Base-by-base conservation (phyloP, 2,797 vertebrate genomes). In the Trachurus trachurus region DNA sequence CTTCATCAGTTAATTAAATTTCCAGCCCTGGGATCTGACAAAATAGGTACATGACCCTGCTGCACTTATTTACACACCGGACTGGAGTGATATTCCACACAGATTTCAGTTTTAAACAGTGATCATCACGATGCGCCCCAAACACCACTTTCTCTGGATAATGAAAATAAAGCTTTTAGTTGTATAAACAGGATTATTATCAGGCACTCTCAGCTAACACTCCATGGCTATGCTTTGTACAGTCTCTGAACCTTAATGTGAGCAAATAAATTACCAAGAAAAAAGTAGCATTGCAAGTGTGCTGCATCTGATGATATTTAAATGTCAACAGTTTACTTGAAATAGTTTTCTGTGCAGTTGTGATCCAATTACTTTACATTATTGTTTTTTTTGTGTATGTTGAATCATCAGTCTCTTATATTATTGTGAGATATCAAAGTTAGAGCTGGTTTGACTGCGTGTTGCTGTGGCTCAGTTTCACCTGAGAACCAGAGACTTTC, bases 1-100 rank as follows among this genome's bases (percentile, higher is more conserved):
- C 66, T 66, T 74, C 58, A 76, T 81, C 60, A 59, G 42, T 85
- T 88, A 76, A 84, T 87, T 85, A 76, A 9, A 59, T 79, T 72
- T 81, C 80, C 58, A 72, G 73, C 68, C 49, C 26, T 70, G 54
- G 60, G 66, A 82, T 58, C 56, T 66, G 29, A 82, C 40, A 67
- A 82, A 87, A 74, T 52, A 76, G 56, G 53, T 50, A 42, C 69
- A 62, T 11, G 31, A 78, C 54, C 64, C 58, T 71, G 53, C 50
- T 71, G 52, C 75, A 63, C 54, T 66, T 75, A 71, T 78, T 66
- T 64, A 75, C 44, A 79, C 45, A 29, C 44, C 7, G 37, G 54
- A 71, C 59, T 44, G 50, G 19, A 16, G 21, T 66, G 19, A 47
- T 81, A 49, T 63, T 70, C 45, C 56, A 44, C 17, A 50, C 44